Conservation (phyloP, 2,113 vertebrate genomes). For the Mungos mungo region DNA sequence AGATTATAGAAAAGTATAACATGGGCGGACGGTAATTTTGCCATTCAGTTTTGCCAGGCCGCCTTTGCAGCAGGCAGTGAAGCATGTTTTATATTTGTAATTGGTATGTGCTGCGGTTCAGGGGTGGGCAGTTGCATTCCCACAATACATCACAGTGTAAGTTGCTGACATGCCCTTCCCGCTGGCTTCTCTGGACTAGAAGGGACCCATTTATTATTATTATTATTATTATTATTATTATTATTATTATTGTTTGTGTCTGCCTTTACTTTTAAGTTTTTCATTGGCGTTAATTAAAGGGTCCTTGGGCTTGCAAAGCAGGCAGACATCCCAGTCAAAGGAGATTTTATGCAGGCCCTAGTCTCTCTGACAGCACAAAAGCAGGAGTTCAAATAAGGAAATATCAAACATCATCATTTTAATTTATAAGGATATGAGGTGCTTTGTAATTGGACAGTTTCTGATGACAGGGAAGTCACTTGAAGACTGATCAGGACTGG, state of each 20-base stretch:
- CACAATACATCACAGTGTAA: constrained; percentile 33
- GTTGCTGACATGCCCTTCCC: constrained; percentile 55
- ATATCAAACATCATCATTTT: constrained; percentile 65
- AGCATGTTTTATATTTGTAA: constrained; percentile 67
- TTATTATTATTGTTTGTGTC: constrained; percentile 52
- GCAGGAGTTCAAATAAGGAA: constrained; percentile 74
- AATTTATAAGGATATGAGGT: constrained; percentile 68
- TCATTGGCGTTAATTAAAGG: constrained; percentile 77
- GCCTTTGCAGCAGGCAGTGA: constrained; percentile 10
- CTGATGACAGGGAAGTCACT: constrained; percentile 40
- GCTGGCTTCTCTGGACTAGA: constrained; percentile 58
- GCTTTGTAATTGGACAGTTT: constrained; percentile 72
- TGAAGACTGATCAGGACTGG: constrained; percentile 18
- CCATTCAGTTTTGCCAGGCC: background rate
- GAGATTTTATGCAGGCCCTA: constrained; percentile 52
- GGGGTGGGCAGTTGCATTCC: background rate
- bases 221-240: constrained; percentile 64
- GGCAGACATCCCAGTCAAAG: constrained; percentile 41
- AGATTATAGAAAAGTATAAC: constrained; percentile 8
- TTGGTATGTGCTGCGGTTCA: constrained; percentile 28
- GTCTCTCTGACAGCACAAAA: constrained; percentile 70
- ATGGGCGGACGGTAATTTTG: constrained; percentile 7
- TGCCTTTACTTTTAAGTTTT: constrained; percentile 74
- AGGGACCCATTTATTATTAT: constrained; percentile 61
- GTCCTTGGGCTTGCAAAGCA: constrained; percentile 67